Evolutionary conservation across 2,888 invertebrate species (phyloP), one percentile per base, ranked within the genome.

Genomic region (Crossocerus cetratus): DNA sequence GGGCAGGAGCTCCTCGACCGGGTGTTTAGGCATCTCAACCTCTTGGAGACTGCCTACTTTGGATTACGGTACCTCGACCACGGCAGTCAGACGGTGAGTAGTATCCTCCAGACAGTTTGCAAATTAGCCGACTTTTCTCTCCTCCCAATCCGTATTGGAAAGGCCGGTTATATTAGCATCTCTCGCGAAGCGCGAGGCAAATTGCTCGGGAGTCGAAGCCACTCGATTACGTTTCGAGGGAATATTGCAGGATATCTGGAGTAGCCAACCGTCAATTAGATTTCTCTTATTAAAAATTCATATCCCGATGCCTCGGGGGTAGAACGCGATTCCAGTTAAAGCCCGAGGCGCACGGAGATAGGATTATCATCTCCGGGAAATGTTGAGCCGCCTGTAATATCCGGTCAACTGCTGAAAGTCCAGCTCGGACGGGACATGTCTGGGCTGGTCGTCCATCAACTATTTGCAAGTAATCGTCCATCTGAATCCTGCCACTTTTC

Each of bases 11-110:
- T 99, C 81, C 91, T 98, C 88, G 98, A 98, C 90, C 95, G 97
- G 82, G 97, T 98, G 62, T 98, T 97, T 91, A 94, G 96, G 83
- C 97, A 98, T 90, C 93, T 99, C 84, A 98, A 98, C 91, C 93
- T 99, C 70, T 92, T 98, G 89, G 98, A 99, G 92, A 98, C 98
- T 63, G 97, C 98, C 77, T 99, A 98, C 91, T 99, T 99, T 91
- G 98, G 99, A 63, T 93, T 99, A 60, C 94, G 98, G 78, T 99
- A 96, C 90, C 93, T 98, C 74, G 98, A 98, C 90, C 94, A 95
- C 86, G 96, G 97, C 85, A 97, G 96, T 90, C 98, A 98, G 93
- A 96, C 98, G 92, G 98, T 98, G 93, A 94, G 94, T 13, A 43
- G 13, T 32, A 32, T 32, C 11, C 4, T 4, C 32, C 32, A 32